Base-by-base conservation (phyloP, 1,140 invertebrate genomes). In the Arion vulgaris region DNA sequence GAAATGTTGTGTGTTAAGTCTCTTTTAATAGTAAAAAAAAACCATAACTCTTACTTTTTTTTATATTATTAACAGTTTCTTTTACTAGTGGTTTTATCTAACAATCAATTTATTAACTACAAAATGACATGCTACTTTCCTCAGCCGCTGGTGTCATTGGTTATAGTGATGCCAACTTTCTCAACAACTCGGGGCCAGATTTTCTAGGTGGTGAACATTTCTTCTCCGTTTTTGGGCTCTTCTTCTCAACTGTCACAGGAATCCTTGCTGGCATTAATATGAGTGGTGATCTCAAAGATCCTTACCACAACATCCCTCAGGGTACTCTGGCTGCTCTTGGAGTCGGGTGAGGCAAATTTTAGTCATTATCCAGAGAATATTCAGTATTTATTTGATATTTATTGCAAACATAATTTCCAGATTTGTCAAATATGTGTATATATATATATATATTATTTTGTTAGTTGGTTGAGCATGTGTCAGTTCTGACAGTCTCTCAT, bases 221-320 rank as follows among this genome's bases (percentile, higher is more conserved):
- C 83, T 92, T 92, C 87, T 88, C 93, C 97, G 98, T 93, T 96
- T 97, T 75, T 97, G 98, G 72, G 95, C 98, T 77, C 96, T 92
- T 93, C 84, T 91, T 92, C 83, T 89, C 91, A 78, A 90, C 92
- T 2, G 90, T 90, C 13, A 91, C 91, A 51, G 88, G 92, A 38
- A 96, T 99, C 72, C 94, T 99, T 82, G 97, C 98, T 68, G 98
- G 98, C 68, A 93, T 99, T 85, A 99, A 99, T 91, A 99, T 99
- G 98, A 98, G 97, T 92, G 97, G 97, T 23, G 98, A 99, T 93
- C 94, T 99, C 66, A 94, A 95, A 81, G 95, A 97, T 88, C 98
- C 98, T 0, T 96, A 96, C 19, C 95, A 95, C 68, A 97, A 98
- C 91, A 99, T 99, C 89, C 97, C 98, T 5, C 96, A 96, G 92